Percentiles rank a stretch among this genome's conserved stretches.
phyloP scores from a whole-genome alignment of 2,797 vertebrate species.

The Gymnothorax reevesii region DNA sequence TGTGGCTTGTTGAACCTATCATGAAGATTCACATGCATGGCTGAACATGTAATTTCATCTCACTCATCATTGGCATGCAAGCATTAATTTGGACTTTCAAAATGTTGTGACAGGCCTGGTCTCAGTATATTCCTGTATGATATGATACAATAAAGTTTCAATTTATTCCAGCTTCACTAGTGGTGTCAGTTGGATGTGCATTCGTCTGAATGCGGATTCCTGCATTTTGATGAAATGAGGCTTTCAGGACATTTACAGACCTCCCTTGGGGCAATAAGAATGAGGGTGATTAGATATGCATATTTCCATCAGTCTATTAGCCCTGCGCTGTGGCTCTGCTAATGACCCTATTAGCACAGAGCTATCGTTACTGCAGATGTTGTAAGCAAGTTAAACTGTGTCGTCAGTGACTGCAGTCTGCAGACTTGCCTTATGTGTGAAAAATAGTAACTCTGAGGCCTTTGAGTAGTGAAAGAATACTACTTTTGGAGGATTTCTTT shows the following conservation, averaged over 20 bases:
- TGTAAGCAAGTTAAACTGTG: constrained; percentile 52
- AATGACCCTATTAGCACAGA: constrained; percentile 59
- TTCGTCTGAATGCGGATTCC: background rate
- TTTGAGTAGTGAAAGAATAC: background rate
- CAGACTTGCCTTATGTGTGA: constrained; percentile 26
- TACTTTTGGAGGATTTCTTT: background rate
- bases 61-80: background rate
- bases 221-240: background rate
- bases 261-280: constrained; percentile 33
- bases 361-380: constrained; percentile 51
- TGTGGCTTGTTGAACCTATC: background rate
- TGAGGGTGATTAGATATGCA: constrained; percentile 49
- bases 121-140: background rate
- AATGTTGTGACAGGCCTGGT: background rate
- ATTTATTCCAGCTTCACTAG: background rate
- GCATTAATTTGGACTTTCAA: background rate
- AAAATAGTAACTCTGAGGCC: background rate
- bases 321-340: constrained; percentile 51
- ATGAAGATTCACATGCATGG: background rate
- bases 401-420: constrained; percentile 48
- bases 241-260: background rate
- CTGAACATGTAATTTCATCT: background rate
- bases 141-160: background rate
- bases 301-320: constrained; percentile 53
- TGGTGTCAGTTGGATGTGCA: background rate